Evolutionary conservation across 2,888 invertebrate genomes (phyloP), one percentile per base, ranked within the genome.

Genomic region (Drosophila anomelani): DNA sequence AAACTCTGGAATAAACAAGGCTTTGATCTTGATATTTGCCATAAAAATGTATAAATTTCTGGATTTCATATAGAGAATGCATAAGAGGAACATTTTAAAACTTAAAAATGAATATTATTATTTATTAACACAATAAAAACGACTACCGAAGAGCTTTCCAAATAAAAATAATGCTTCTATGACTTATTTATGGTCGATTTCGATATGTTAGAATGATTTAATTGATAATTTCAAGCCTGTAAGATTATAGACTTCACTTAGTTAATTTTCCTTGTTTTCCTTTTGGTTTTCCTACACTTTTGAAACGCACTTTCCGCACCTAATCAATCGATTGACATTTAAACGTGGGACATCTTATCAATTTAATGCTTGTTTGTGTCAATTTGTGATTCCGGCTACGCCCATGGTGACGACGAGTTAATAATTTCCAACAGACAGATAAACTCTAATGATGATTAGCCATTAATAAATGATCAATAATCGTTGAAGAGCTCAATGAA

Each of bases 361-460:
- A 15, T 17, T 58, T 29, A 26, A 36, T 36, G 34, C 26, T 26
- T 43, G 34, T 20, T 59, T 29, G 7, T 43, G 34, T 34, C 39
- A 59, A 26, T 44, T 26, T 43, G 41, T 58, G 23, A 34, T 8
- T 61, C 23, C n/a, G 41, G 23, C 7, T 36, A 17, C 26, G 13
- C 10, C n/a, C 20, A 39, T 57, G 29, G 6, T 60, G 60, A 34
- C 60, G 39, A 17, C 17, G 29, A 29, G 29, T 20, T 38, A 15
- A 38, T 12, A 2, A 1, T 59, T 54, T 4, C 12, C 4, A 43
- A 0, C 59, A 59, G 60, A 41, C 60, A 61, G 60, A 59, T 61
- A 61, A 58, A 61, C 41, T 58, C 58, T 59, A 34, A 58, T 13
- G 10, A 26, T 34, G 41, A 61, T 43, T 34, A 41, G 34, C 10